These are phyloP conservation scores for Perizoma flavofasciatum DNA, from an alignment of 2,888 invertebrate species.

Conservation along the genomic window DNA sequence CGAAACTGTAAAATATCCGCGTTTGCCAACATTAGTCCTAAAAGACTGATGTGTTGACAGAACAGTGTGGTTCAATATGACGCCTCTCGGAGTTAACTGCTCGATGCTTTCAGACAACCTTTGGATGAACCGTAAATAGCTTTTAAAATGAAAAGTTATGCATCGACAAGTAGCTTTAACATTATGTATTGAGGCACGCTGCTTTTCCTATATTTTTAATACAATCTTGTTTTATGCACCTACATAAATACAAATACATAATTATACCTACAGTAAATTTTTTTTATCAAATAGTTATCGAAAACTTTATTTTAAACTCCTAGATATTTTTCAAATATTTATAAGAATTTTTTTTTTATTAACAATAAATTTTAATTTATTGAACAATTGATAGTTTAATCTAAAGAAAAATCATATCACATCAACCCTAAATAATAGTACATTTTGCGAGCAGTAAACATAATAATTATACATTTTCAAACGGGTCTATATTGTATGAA, in stretches of 20 bases:
- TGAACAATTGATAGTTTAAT: constrained; percentile 12
- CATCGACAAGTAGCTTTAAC: too few species aligned
- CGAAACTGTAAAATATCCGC: too few species aligned
- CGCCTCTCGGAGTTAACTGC: too few species aligned
- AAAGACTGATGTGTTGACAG: too few species aligned
- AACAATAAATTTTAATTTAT: constrained; percentile 7
- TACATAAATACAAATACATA: constrained; percentile 2
- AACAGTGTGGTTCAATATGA: too few species aligned
- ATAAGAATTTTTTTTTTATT: constrained; percentile 6
- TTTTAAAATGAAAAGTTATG: too few species aligned
- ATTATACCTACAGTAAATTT: constrained; percentile 8
- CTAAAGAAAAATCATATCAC: constrained; percentile 34
- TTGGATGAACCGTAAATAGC: too few species aligned
- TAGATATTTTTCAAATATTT: constrained; percentile 12
- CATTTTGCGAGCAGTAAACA: neutral
- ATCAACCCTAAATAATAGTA: constrained; percentile 2
- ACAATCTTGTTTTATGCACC: neutral
- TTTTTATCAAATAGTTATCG: constrained; percentile 20
- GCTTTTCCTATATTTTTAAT: neutral
- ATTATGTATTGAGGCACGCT: constrained; percentile 24
- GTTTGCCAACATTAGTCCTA: too few species aligned
- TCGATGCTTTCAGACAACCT: too few species aligned
- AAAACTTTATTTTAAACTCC: constrained; percentile 12
- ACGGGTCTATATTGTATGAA: neutral
- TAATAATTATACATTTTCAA: constrained; percentile 7